Evolutionary conservation across 2,888 invertebrate genomes (phyloP).

Genomic region (Drosophila neotestacea): DNA sequence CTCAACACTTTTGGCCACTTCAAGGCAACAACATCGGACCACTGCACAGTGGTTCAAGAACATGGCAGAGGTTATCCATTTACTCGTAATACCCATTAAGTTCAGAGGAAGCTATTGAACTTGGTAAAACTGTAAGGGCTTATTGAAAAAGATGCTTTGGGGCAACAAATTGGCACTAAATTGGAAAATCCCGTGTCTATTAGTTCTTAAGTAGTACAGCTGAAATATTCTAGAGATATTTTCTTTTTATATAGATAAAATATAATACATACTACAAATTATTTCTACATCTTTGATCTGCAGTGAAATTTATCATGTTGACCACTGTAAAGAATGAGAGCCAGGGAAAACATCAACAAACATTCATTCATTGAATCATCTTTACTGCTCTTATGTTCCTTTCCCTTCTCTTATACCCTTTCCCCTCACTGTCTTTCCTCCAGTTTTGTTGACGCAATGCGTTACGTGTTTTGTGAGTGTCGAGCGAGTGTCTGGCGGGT

Average conservation of each 20-base stretch:
- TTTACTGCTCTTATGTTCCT: not conserved
- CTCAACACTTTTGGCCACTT: conserved; percentile 77
- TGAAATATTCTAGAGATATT: too few relatives aligned
- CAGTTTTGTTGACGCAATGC: conserved; percentile 49
- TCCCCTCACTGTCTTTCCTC: not conserved
- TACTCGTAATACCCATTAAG: not conserved
- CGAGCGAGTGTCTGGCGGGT: conserved; percentile 27
- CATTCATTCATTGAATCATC: conserved; percentile 30
- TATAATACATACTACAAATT: too few relatives aligned
- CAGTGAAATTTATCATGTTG: not conserved
- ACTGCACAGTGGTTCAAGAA: conserved; percentile 61
- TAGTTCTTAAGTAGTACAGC: too few relatives aligned
- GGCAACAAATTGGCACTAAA: too few relatives aligned
- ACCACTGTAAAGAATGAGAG: conserved; percentile 33
- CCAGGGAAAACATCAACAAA: conserved; percentile 13
- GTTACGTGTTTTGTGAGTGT: conserved; percentile 53
- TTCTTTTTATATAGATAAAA: too few relatives aligned
- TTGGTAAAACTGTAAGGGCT: not conserved
- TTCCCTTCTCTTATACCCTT: not conserved
- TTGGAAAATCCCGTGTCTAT: too few relatives aligned
- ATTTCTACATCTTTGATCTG: too few relatives aligned
- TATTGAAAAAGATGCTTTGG: too few relatives aligned
- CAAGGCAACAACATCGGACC: conserved; percentile 66
- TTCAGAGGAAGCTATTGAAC: conserved; percentile 35
- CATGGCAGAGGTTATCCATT: not conserved